Evolutionary conservation across 1,140 invertebrate genomes (phyloP), one percentile per base, ranked within the genome.

Genomic region (Ceratina japonica): DNA sequence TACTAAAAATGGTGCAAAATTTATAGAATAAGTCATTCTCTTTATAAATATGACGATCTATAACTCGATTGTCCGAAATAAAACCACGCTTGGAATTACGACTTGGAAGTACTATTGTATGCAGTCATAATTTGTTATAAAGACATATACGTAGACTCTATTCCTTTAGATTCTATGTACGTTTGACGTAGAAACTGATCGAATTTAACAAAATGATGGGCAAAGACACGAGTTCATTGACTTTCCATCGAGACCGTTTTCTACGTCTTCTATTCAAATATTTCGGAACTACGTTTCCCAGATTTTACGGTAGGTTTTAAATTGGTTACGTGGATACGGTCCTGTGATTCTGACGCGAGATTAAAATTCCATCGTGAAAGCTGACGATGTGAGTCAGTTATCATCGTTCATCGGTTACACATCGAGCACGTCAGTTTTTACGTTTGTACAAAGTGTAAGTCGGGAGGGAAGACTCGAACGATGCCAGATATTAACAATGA

Each of bases 391-490:
- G 66, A 78, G 70, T 76, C 75, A 61, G 49, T 81, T 81, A 83
- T 76, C 24, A 72, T 80, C 72, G 72, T 80, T 85, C 82, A 79
- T 85, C 75, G 71, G 71, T 72, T 79, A 83, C 51, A 70, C 44
- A 49, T 75, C 37, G 75, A 52, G 54, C 54, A 16, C 3, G 68
- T 20, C 5, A 20, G 24, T 68, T 63, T 31, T 37, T 52, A 18
- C 15, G n/a, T n/a, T 63, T 52, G 59, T 7, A 68, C 52, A 15
- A 52, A n/a, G 20, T 5, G 4, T n/a, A 58, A 18, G 0, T 44
- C 15, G 20, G 37, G 24, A 44, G 20, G 44, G 72, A 22, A 65
- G 1, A 56, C 4, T 37, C 31, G 24, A 51, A 68, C 68, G 65
- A 87, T 87, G 86, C 72, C 85, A 15, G 37, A 84, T 52, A 18